Evolutionary conservation across 2,888 invertebrate genomes (phyloP).

Genomic region (Acronicta alni): DNA sequence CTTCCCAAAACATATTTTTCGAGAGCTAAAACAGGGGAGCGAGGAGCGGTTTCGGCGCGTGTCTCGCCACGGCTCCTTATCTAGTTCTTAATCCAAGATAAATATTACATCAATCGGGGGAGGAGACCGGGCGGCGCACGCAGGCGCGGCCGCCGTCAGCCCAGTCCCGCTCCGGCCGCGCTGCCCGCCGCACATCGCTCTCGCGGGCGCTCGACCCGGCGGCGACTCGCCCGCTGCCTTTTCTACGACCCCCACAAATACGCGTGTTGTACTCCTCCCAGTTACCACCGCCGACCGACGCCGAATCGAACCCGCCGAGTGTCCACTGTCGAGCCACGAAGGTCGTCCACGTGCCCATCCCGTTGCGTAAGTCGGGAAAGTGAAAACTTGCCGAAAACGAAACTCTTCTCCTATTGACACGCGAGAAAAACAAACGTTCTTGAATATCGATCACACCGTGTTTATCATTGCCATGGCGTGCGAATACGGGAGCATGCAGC

Average conservation of each 20-base stretch:
- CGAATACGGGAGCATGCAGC: slow-evolving; percentile 49
- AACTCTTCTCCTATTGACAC: slow-evolving; percentile 83
- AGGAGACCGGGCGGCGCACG: slow-evolving; percentile 68
- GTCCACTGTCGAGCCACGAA: slow-evolving; percentile 54
- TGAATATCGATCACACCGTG: slow-evolving; percentile 79
- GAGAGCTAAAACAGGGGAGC: slow-evolving; percentile 27
- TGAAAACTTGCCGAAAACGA: slow-evolving; percentile 69
- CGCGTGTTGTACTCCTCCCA: slow-evolving; percentile 56
- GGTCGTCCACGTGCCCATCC: slow-evolving; percentile 73
- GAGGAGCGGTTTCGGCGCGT: slow-evolving; percentile 59
- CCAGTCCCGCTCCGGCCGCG: slow-evolving; percentile 87
- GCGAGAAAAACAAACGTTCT: slow-evolving; percentile 79
- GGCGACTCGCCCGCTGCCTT: slow-evolving; percentile 80
- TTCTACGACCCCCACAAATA: slow-evolving; percentile 62
- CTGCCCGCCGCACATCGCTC: slow-evolving; percentile 80
- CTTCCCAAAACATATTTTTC: slow-evolving; percentile 37
- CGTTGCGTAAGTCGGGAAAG: slow-evolving; percentile 83
- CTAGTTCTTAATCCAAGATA: slow-evolving; percentile 88
- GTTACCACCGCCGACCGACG: slow-evolving; percentile 45
- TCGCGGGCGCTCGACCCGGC: slow-evolving; percentile 78
- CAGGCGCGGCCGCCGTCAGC: slow-evolving; percentile 74
- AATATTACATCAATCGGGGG: slow-evolving; percentile 88
- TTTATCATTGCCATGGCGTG: slow-evolving; percentile 75
- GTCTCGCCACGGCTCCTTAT: slow-evolving; percentile 76
- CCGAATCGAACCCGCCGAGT: slow-evolving; percentile 50